Evolutionary conservation across 2,888 invertebrate species (phyloP), one percentile per base, ranked within the genome.

Genomic region (Eurois occulta): DNA sequence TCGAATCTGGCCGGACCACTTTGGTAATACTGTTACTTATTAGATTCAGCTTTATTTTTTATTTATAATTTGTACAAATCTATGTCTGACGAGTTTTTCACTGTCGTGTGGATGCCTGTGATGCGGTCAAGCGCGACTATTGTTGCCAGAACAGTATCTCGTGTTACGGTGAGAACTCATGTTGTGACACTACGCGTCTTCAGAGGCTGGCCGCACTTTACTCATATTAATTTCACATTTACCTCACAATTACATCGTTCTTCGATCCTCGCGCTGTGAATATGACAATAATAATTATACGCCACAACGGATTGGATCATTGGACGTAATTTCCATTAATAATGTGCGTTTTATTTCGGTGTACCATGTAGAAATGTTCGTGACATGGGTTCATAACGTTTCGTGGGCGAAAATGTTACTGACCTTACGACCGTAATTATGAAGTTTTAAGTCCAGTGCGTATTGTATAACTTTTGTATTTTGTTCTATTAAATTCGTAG

Each of bases 141-240:
- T 87, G 90, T 88, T 88, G 87, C 86, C 87, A 87, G 87, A 87
- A 87, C 81, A 80, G 77, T 80, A 87, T 91, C 91, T 93, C 92
- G 77, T 83, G 89, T 94, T 94, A 92, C 94, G 89, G 89, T 93
- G 93, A 91, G 94, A 94, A 92, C 89, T 69, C 80, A 87, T 88
- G 83, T 85, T 88, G 86, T 87, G 87, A 91, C 89, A 90, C 84
- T 83, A 80, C 75, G 75, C 77, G 43, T 86, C 83, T 85, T 84
- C 86, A 83, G 91, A 89, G 87, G 80, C 82, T 84, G 70, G 55
- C 64, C 58, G 38, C 60, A 72, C 67, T 79, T 64, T 74, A 66
- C 79, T 69, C 75, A 81, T 88, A 85, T 87, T 81, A 72, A 82
- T 87, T 77, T 85, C 77, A 83, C 66, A 78, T 80, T 79, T 71